Evolutionary conservation across 2,888 invertebrate genomes (phyloP).

Genomic region (Tricholauxania praeusta): DNA sequence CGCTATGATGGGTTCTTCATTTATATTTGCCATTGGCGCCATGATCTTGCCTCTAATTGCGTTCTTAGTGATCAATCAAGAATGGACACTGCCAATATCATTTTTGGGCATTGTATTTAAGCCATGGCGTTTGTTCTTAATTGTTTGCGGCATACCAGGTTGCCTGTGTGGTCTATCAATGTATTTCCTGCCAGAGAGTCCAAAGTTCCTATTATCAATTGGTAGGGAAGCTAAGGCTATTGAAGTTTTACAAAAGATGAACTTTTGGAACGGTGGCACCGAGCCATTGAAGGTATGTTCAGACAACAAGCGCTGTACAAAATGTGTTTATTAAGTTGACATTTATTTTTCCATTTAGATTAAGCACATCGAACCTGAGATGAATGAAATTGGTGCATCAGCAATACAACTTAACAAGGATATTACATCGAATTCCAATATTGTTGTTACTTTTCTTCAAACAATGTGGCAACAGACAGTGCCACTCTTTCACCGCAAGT

Average conservation of each 20-base stretch:
- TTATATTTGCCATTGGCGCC: constrained; percentile 60
- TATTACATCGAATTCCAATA: constrained; percentile 44
- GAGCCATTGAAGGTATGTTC: constrained; percentile 46
- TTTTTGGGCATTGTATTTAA: constrained; percentile 57
- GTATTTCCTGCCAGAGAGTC: constrained; percentile 61
- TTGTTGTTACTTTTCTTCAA: constrained; percentile 47
- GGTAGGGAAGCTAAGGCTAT: constrained; percentile 56
- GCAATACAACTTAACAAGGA: constrained; percentile 26
- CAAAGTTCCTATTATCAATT: constrained; percentile 59
- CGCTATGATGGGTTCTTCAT: constrained; percentile 61
- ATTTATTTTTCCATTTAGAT: constrained; percentile 42
- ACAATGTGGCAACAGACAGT: constrained; percentile 63
- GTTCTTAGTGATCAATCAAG: constrained; percentile 59
- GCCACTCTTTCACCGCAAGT: constrained; percentile 58
- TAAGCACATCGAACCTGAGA: constrained; percentile 50
- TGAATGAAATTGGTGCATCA: constrained; percentile 42
- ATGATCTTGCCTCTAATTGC: constrained; percentile 60
- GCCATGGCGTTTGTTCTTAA: constrained; percentile 62
- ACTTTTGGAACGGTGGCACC: constrained; percentile 54
- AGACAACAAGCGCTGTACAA: too few relatives aligned
- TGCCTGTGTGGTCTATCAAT: constrained; percentile 56
- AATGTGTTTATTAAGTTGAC: background rate
- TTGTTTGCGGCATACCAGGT: constrained; percentile 59
- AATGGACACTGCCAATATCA: constrained; percentile 55
- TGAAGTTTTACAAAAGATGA: constrained; percentile 55